Evolutionary conservation across 2,113 vertebrate species (phyloP), one percentile per base, ranked within the genome.

Genomic region (Campylomormyrus numenius): DNA sequence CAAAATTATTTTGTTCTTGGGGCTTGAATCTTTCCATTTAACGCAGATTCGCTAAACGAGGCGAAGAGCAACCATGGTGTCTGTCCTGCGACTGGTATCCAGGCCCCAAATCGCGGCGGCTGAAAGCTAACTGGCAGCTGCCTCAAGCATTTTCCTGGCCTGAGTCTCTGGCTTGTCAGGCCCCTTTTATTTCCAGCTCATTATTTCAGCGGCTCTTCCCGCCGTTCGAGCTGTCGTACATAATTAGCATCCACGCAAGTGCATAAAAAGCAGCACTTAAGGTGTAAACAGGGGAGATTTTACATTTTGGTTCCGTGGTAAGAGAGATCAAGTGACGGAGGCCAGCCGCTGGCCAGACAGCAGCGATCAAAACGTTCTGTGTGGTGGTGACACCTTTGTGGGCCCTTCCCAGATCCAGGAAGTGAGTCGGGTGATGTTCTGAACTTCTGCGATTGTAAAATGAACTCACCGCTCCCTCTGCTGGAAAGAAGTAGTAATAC

Each of bases 381-480:
- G 24, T 5, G 45, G n/a, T 3, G 3, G 13, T 85, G 24, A 85
- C 83, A 85, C 39, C 2, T 13, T 42, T 42, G 6, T 39, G 13
- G 15, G 74, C 39, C 35, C 27, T 31, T 31, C 10, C 62, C 74
- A 42, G 74, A 35, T 19, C 35, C 31, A 49, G 83, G 45, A 85
- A 48, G 39, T 5, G 9, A 85, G 45, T 85, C 83, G 39, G 24
- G 83, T 48, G 42, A 85, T 21, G 83, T 24, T 80, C 39, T 42
- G 39, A 53, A 31, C 31, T 27, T 58, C 21, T 84, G 50, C 10
- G 7, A 15, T 13, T 46, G 89, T 58, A 48, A 89, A 89, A 85
- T 85, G n/a, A 46, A 56, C 52, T 31, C 9, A 15, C 31, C 1
- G 10, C 89, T 46, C 89, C 89, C 89, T 80, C 89, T 89, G 89